phyloP scores from a whole-genome alignment of 2,888 invertebrate species.

The Phyllotreta cruciferae region DNA sequence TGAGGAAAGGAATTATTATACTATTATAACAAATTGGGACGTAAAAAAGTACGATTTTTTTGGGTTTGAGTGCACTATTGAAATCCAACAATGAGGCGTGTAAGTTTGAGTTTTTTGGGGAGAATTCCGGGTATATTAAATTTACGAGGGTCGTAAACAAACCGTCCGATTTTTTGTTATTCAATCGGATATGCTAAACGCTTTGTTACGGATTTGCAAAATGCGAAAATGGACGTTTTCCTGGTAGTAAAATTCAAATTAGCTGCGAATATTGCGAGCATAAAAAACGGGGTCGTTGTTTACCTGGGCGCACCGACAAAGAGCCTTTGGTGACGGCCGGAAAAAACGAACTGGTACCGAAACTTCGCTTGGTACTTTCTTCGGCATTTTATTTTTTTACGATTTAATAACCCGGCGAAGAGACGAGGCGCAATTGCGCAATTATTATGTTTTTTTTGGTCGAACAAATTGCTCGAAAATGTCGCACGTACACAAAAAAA shows the following conservation, averaged over 20 bases:
- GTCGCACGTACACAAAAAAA: not conserved
- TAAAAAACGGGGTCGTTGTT: not conserved
- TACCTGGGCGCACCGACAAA: constrained; percentile 9
- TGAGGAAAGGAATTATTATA: too few species aligned
- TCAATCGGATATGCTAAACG: constrained; percentile 16
- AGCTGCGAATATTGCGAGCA: not conserved
- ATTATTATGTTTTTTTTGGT: not conserved
- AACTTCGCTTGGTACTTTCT: constrained; percentile 6
- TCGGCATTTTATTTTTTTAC: constrained; percentile 8
- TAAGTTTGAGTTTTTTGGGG: not conserved
- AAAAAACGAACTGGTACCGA: not conserved
- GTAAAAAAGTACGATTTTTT: too few species aligned
- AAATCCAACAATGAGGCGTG: not conserved
- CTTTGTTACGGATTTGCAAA: constrained; percentile 25
- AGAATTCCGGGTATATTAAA: too few species aligned
- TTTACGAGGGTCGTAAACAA: not conserved
- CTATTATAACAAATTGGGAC: too few species aligned
- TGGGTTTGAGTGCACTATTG: too few species aligned
- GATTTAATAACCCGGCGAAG: not conserved
- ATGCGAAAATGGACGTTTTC: constrained; percentile 16
- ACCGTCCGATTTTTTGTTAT: not conserved
- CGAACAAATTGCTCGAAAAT: not conserved
- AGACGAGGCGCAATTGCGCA: not conserved
- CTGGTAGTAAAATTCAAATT: constrained; percentile 24
- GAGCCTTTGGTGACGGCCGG: not conserved